Percentiles rank a stretch among this genome's conserved stretches.
Evolutionary conservation across 2,113 vertebrate genomes (phyloP).

Genomic region (Arizona elegans): DNA sequence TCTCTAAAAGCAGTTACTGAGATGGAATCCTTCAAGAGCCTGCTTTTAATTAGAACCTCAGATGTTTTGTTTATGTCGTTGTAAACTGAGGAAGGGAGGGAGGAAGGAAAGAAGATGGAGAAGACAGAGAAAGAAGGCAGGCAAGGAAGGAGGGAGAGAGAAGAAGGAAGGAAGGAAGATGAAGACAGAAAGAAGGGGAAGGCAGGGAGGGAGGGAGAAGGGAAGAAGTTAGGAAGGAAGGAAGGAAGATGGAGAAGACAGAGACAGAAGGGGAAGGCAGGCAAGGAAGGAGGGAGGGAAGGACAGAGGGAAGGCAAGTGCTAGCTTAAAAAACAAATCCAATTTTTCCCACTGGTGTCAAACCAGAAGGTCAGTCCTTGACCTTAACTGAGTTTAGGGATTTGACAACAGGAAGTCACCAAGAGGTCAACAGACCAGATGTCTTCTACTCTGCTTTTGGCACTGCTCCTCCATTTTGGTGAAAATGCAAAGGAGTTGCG

Average conservation of each 20-base stretch:
- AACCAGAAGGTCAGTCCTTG: slow-evolving; percentile 32
- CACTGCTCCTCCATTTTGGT: neutral
- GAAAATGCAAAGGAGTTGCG: neutral
- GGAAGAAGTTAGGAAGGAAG: neutral
- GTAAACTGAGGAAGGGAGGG: neutral
- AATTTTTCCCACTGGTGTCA: neutral
- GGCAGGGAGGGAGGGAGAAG: neutral
- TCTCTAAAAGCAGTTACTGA: neutral
- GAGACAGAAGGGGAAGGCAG: too few relatives aligned
- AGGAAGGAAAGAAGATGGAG: neutral
- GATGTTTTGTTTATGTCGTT: slow-evolving; percentile 15
- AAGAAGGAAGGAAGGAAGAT: too few relatives aligned
- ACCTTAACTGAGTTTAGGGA: slow-evolving; percentile 18
- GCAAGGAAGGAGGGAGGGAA: neutral
- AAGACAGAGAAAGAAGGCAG: neutral
- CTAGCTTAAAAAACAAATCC: neutral
- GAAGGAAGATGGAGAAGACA: neutral
- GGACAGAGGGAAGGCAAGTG: too few relatives aligned
- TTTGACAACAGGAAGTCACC: slow-evolving; percentile 4
- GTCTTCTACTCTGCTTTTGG: neutral
- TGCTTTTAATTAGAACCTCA: slow-evolving; percentile 19
- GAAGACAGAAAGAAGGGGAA: neutral
- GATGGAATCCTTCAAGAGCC: neutral
- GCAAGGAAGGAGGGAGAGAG: neutral
- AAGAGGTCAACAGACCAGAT: neutral